phyloP scores from a whole-genome alignment of 53 echinoderm and acorn worm genomes.

The Paracentrotus lividus region DNA sequence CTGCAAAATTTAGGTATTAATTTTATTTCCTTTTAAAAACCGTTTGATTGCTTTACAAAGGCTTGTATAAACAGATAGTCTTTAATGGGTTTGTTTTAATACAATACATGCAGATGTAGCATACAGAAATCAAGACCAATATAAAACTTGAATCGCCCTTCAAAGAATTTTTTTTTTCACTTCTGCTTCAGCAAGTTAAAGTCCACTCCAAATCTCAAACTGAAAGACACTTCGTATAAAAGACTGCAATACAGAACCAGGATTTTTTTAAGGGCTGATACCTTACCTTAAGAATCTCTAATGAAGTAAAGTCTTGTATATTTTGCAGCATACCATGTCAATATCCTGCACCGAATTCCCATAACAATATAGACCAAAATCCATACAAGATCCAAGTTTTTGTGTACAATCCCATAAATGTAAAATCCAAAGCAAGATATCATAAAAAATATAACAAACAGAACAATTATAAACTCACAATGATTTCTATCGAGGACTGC shows the following conservation, averaged over 20 bases:
- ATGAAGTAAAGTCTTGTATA: neutral
- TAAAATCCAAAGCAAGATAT: neutral
- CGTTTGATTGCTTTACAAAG: too few relatives aligned
- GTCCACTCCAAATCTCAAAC: neutral
- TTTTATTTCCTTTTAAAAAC: too few relatives aligned
- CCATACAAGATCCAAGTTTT: neutral
- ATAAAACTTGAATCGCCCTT: neutral
- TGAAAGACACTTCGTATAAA: neutral
- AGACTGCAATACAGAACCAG: neutral
- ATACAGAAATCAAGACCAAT: neutral
- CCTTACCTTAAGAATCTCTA: neutral
- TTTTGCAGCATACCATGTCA: neutral
- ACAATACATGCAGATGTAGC: too few relatives aligned
- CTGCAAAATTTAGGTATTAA: too few relatives aligned
- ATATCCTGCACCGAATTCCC: neutral
- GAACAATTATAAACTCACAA: neutral
- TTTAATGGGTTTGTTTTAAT: too few relatives aligned
- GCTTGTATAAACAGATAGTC: too few relatives aligned
- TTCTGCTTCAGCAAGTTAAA: neutral
- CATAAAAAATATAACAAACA: neutral
- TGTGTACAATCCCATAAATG: neutral
- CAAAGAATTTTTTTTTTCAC: neutral
- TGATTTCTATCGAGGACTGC: neutral
- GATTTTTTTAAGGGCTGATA: neutral
- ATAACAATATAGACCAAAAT: neutral